Percentiles rank a stretch among this genome's conserved stretches.
phyloP scores from a whole-genome alignment of 2,888 invertebrate genomes.

The Nomada ferruginata region DNA sequence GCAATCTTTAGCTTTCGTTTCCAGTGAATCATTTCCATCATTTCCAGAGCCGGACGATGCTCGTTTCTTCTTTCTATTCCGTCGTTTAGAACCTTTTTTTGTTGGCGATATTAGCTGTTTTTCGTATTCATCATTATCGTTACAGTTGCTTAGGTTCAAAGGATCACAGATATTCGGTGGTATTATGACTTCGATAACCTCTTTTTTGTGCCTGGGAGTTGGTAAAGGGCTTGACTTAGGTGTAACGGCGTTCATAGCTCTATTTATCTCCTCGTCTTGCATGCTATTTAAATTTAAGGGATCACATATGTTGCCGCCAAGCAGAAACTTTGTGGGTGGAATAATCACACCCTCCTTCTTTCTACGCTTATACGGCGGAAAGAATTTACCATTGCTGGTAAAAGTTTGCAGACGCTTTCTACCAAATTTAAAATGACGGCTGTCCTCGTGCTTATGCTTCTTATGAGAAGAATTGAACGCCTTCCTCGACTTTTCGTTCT shows the following conservation, averaged over 20 bases:
- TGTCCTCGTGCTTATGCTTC: conserved; percentile 82
- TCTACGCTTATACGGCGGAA: conserved; percentile 90
- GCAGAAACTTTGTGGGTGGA: conserved; percentile 95
- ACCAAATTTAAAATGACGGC: conserved; percentile 81
- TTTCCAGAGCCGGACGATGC: conserved; percentile 85
- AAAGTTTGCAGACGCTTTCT: conserved; percentile 90
- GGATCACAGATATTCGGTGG: conserved; percentile 97
- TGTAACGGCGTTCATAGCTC: conserved; percentile 94
- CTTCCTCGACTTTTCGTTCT: conserved; percentile 79
- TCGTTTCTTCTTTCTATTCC: conserved; percentile 88
- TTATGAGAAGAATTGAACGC: conserved; percentile 78
- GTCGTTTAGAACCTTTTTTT: conserved; percentile 87
- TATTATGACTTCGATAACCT: conserved; percentile 94
- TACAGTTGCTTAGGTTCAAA: conserved; percentile 89
- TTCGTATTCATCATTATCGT: conserved; percentile 93
- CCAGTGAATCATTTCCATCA: conserved; percentile 84
- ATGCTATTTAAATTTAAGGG: conserved; percentile 97
- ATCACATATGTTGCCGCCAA: conserved; percentile 98
- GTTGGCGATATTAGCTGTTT: conserved; percentile 90
- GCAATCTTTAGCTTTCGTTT: conserved; percentile 83
- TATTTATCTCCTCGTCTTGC: conserved; percentile 91
- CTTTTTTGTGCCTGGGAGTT: conserved; percentile 91
- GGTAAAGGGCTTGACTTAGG: conserved; percentile 96
- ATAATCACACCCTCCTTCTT: conserved; percentile 91
- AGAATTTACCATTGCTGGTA: conserved; percentile 89